Conservation (phyloP, 2,797 vertebrate species). For the Rallus crepitans region DNA sequence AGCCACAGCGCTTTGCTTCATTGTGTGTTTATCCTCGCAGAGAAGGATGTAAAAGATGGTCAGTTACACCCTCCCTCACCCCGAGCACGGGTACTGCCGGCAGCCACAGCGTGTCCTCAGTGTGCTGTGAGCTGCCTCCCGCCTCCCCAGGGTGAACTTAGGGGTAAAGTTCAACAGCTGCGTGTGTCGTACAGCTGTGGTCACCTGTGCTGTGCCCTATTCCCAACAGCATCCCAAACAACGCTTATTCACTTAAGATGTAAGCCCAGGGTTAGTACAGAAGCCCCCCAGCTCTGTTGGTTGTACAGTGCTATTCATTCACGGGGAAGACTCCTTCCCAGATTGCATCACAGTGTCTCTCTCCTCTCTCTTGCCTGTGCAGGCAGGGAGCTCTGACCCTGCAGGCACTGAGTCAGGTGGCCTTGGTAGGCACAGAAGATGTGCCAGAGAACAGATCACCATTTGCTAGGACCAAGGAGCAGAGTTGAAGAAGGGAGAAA, state of each 20-base stretch:
- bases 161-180: background rate
- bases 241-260: background rate
- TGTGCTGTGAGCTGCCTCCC: background rate
- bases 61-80: background rate
- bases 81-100: background rate
- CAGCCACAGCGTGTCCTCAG: rapidly evolving
- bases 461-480: background rate
- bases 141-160: background rate
- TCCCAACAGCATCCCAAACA: background rate
- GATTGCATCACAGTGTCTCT: background rate
- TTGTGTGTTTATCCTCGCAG: background rate
- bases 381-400: background rate
- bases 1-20: background rate
- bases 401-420: background rate
- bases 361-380: background rate
- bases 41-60: background rate
- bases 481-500: background rate
- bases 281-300: background rate
- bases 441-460: background rate
- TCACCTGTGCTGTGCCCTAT: background rate
- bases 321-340: background rate
- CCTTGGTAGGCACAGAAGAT: background rate
- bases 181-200: rapidly evolving
- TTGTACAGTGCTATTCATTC: background rate
- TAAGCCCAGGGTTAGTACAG: background rate